Percentiles rank a stretch among this genome's conserved stretches.
Evolutionary conservation across 2,888 invertebrate genomes (phyloP).

Genomic region (Stenolophus ochropezus): DNA sequence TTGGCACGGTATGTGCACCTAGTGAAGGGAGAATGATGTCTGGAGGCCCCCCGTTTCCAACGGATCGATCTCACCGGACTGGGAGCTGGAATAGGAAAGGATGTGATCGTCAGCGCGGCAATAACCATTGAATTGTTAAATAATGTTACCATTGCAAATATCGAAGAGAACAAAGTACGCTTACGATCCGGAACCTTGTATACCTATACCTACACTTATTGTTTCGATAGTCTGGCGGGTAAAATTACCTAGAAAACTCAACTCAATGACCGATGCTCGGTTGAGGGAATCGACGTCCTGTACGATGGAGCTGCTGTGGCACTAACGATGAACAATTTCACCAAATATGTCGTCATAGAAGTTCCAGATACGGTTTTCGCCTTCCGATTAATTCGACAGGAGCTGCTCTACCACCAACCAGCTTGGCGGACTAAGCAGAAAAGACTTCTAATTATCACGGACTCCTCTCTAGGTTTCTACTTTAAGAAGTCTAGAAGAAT

Average conservation of each 20-base stretch:
- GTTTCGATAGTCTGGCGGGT: conserved; percentile 40
- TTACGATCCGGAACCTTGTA: conserved; percentile 43
- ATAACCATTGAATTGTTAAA: conserved; percentile 20
- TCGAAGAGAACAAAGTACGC: conserved; percentile 23
- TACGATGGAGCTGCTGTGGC: not conserved
- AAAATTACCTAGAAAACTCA: conserved; percentile 27
- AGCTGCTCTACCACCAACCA: too few relatives aligned
- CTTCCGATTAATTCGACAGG: too few relatives aligned
- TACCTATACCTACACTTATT: not conserved
- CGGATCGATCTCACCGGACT: too few relatives aligned
- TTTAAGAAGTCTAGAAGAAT: too few relatives aligned
- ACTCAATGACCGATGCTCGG: not conserved
- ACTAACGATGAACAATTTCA: not conserved
- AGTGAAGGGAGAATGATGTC: too few relatives aligned
- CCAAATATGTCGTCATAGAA: too few relatives aligned
- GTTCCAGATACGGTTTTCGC: too few relatives aligned
- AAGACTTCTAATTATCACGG: conserved; percentile 9
- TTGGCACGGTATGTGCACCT: too few relatives aligned
- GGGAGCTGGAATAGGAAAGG: too few relatives aligned
- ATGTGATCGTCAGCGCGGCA: conserved; percentile 42
- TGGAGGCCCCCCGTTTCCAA: too few relatives aligned
- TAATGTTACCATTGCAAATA: conserved; percentile 30
- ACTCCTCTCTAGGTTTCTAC: too few relatives aligned
- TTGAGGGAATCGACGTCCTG: not conserved
- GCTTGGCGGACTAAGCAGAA: conserved; percentile 45